These are phyloP conservation scores for Triplophysa dalaica DNA, from an alignment of 2,113 vertebrate species.

Conservation along the genomic window DNA sequence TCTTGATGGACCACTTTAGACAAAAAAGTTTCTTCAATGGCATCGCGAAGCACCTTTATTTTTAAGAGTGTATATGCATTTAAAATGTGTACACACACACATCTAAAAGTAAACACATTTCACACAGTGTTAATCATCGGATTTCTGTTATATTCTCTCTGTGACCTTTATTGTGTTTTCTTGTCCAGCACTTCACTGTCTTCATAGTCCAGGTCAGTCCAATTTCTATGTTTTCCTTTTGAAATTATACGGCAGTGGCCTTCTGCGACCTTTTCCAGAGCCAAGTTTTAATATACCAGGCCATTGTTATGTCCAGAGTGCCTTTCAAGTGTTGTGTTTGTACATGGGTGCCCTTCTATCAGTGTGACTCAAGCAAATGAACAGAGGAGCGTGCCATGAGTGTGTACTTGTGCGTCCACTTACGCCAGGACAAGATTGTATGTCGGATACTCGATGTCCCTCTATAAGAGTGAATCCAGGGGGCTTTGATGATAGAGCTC, in stretches of 20 bases:
- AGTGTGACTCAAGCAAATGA: constrained; percentile 14
- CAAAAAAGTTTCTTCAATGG: no score
- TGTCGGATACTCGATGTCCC: constrained; percentile 1
- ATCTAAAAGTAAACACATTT: not conserved
- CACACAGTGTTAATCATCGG: no score
- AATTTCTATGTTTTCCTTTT: not conserved
- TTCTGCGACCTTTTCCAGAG: not conserved
- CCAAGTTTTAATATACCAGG: not conserved
- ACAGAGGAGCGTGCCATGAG: not conserved
- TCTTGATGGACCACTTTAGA: no score
- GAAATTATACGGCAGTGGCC: not conserved
- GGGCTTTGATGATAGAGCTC: constrained; percentile 46
- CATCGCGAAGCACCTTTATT: no score
- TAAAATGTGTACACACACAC: no score
- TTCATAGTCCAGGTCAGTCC: not conserved
- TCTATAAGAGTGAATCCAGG: constrained; percentile 15
- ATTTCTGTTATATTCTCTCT: not conserved
- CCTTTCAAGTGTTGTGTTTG: not conserved
- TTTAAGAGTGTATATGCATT: no score
- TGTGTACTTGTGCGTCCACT: constrained; percentile 11
- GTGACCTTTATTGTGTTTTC: not conserved
- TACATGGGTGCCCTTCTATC: not conserved
- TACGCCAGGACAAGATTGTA: constrained; percentile 5
- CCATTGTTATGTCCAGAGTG: not conserved
- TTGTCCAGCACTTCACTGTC: not conserved